Conservation (phyloP, 2,888 invertebrate genomes). For the Gymnoscelis rufifasciata region DNA sequence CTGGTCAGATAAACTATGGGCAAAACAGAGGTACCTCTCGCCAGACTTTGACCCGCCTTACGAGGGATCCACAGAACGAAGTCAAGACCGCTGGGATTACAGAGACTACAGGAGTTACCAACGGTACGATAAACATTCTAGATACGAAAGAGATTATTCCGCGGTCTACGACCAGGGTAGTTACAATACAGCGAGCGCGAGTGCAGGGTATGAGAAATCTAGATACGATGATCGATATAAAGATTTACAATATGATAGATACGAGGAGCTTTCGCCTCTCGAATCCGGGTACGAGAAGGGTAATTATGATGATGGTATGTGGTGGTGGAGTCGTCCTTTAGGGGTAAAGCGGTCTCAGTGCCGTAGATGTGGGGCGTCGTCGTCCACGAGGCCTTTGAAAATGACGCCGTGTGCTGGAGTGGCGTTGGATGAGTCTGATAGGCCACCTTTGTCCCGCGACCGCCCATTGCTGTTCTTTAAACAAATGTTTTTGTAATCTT, state of each 20-base stretch:
- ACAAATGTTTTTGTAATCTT: constrained; percentile 48
- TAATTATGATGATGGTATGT: constrained; percentile 42
- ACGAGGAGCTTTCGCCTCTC: constrained; percentile 32
- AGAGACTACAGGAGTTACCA: constrained; percentile 31
- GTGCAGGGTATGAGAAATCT: constrained; percentile 30
- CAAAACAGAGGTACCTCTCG: constrained; percentile 42
- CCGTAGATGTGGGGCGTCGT: constrained; percentile 57
- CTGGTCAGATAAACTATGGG: constrained; percentile 55
- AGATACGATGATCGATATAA: constrained; percentile 20
- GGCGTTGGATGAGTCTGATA: constrained; percentile 35
- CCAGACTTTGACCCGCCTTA: constrained; percentile 39
- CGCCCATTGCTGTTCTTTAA: constrained; percentile 64
- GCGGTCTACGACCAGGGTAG: constrained; percentile 26
- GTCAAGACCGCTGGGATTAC: constrained; percentile 25
- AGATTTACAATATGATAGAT: constrained; percentile 25
- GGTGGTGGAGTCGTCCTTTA: constrained; percentile 51
- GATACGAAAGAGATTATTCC: constrained; percentile 22
- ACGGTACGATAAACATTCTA: constrained; percentile 28
- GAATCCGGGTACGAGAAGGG: constrained; percentile 46
- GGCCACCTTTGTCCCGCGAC: constrained; percentile 48
- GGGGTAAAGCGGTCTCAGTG: constrained; percentile 54
- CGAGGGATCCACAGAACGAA: constrained; percentile 30
- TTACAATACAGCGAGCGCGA: constrained; percentile 22
- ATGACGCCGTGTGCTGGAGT: constrained; percentile 55
- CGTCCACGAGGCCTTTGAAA: constrained; percentile 56